A percentile compares a stretch with the other conserved stretches of the same genome.
Conservation (phyloP, 2,888 invertebrate species). For the Graphium colonna region DNA sequence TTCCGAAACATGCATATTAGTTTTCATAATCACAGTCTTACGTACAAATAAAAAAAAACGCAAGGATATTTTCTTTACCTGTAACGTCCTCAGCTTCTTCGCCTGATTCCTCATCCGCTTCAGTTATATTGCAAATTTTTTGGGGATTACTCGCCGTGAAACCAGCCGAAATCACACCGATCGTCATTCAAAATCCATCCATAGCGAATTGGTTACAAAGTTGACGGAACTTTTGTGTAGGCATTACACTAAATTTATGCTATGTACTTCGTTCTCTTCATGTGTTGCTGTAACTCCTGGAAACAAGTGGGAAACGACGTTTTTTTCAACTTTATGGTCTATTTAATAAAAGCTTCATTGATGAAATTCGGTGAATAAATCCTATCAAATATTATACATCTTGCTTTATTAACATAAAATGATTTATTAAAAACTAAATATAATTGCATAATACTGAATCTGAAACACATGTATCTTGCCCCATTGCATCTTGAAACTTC, state of each 20-base stretch:
- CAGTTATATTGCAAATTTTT: conserved; percentile 29
- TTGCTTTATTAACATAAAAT: conserved; percentile 28
- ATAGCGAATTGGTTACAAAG: conserved; percentile 30
- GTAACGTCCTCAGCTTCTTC: conserved; percentile 25
- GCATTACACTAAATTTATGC: conserved; percentile 33
- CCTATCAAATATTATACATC: conserved; percentile 28
- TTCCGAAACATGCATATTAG: conserved; percentile 31
- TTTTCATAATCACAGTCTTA: conserved; percentile 22
- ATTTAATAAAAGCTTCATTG: conserved; percentile 29
- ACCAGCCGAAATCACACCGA: conserved; percentile 31
- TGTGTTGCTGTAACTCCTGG: conserved; percentile 27
- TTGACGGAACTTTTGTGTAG: conserved; percentile 30
- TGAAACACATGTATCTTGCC: conserved; percentile 19
- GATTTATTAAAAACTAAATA: too few relatives aligned
- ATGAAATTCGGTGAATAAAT: conserved; percentile 29
- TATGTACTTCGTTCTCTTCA: conserved; percentile 30
- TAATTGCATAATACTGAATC: conserved; percentile 28
- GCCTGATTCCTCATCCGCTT: conserved; percentile 28
- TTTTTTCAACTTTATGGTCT: conserved; percentile 24
- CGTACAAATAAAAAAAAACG: conserved; percentile 18
- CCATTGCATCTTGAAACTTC: conserved; percentile 26
- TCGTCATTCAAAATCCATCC: conserved; percentile 31
- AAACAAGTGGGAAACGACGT: conserved; percentile 27
- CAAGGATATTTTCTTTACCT: conserved; percentile 25
- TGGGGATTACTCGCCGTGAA: conserved; percentile 32